A percentile compares a stretch with the other conserved stretches of the same genome.
These are phyloP conservation scores for Falco novaeseelandiae DNA, from an alignment of 2,797 vertebrate species.

Conservation along the genomic window DNA sequence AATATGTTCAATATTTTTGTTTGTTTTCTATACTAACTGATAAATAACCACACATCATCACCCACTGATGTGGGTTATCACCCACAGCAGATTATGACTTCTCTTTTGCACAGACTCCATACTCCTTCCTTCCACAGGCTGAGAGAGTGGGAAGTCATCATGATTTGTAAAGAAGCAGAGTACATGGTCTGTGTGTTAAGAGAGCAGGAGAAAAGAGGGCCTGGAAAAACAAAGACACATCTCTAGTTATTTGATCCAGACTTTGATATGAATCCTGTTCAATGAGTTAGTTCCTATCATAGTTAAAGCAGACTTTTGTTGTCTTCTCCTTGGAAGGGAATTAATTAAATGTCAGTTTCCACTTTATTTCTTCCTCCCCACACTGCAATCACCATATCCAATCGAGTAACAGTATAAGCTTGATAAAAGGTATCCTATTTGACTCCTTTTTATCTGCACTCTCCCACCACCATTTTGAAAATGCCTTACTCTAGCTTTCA, in stretches of 20 bases:
- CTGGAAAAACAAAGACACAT: neutral
- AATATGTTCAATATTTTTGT: neutral
- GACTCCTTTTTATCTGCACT: neutral
- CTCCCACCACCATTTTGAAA: neutral
- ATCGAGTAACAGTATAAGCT: neutral
- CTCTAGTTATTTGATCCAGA: neutral
- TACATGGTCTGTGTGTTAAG: neutral
- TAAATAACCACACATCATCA: neutral
- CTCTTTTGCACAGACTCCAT: neutral
- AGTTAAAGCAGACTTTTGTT: neutral
- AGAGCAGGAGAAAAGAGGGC: neutral
- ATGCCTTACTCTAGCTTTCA: neutral
- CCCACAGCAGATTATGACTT: neutral
- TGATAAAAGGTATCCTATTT: neutral
- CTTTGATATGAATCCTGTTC: neutral
- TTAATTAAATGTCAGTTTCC: conserved; percentile 9
- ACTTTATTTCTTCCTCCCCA: neutral
- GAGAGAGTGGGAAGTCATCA: neutral
- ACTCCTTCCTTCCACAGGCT: neutral
- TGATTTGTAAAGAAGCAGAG: neutral
- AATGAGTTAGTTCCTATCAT: neutral
- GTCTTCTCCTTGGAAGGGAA: neutral
- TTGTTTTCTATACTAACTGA: neutral
- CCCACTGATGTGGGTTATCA: neutral
- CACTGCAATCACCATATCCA: neutral